Percentiles rank a stretch among this genome's conserved stretches.
Conservation (phyloP, 2,888 invertebrate species). For the Callinectes sapidus region DNA sequence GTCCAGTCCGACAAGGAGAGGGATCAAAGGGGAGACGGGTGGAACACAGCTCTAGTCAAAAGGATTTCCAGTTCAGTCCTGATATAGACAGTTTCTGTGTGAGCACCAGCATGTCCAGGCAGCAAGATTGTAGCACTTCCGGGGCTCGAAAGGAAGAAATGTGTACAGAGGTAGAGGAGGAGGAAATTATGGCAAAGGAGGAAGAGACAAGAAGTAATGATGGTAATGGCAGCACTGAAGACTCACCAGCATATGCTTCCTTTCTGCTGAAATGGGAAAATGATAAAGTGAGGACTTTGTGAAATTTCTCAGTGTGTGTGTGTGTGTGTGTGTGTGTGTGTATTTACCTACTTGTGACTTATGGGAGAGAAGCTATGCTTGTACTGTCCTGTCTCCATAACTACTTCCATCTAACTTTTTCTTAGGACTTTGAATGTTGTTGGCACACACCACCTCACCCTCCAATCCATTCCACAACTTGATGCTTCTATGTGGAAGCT, state of each 20-base stretch:
- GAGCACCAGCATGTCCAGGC: neutral
- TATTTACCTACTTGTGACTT: no score
- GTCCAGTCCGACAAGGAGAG: neutral
- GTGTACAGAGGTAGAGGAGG: neutral
- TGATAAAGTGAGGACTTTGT: neutral
- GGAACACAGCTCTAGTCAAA: neutral
- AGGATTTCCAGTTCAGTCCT: neutral
- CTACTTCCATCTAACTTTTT: no score
- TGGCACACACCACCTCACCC: no score
- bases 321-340: neutral
- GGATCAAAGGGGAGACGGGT: neutral
- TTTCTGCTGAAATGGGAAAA: neutral
- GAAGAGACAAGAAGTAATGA: neutral
- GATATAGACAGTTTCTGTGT: conserved; percentile 2
- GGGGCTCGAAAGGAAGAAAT: neutral
- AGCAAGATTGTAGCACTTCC: neutral
- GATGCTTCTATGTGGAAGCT: no score
- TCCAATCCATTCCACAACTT: no score
- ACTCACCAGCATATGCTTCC: neutral
- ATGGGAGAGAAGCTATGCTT: no score
- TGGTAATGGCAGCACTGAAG: neutral
- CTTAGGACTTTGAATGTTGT: no score
- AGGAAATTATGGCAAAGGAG: neutral
- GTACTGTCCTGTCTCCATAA: no score
- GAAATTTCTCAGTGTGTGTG: neutral